These are phyloP conservation scores for Turdus rufiventris DNA, from an alignment of 2,113 vertebrate genomes.

Conservation along the genomic window DNA sequence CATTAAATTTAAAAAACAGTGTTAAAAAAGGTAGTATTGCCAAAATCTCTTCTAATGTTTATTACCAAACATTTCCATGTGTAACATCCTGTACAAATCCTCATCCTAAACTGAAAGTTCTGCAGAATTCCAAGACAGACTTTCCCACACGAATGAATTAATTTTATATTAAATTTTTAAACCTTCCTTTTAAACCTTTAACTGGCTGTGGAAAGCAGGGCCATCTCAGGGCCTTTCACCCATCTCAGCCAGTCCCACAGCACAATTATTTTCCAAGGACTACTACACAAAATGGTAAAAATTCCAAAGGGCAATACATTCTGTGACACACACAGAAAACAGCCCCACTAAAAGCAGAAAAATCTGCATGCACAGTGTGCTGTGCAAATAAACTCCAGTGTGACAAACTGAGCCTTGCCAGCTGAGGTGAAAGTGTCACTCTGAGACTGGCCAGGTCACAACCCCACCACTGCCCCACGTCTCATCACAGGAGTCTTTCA, in stretches of 20 bases:
- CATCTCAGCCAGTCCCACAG: not conserved
- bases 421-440: not conserved
- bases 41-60: not conserved
- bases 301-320: not conserved
- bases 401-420: not conserved
- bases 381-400: not conserved
- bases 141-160: not conserved
- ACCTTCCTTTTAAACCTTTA: not conserved
- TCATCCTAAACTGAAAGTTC: not conserved
- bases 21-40: not conserved
- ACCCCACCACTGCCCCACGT: not conserved
- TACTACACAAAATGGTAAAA: not conserved
- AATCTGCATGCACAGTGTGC: not conserved
- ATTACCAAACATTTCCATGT: not conserved
- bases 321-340: not conserved
- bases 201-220: not conserved
- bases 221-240: not conserved
- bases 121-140: not conserved
- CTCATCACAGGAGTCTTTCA: not conserved
- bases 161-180: not conserved
- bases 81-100: not conserved
- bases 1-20: not conserved
- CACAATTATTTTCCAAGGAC: not conserved
- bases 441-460: not conserved
- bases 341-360: not conserved